phyloP scores from a whole-genome alignment of 2,797 vertebrate genomes.

The Cercopithecus mitis region DNA sequence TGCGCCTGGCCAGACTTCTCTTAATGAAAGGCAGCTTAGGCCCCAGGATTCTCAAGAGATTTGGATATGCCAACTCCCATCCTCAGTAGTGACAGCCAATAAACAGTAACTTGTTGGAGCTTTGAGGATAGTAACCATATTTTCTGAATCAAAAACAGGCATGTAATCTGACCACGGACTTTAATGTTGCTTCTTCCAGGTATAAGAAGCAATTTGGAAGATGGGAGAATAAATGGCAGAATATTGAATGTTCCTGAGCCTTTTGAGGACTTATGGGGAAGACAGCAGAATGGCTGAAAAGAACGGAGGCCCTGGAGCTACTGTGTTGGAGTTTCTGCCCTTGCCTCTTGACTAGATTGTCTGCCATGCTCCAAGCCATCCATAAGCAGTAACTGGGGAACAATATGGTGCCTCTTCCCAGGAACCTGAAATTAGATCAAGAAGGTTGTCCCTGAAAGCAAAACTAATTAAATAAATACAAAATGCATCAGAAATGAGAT shows the following conservation, averaged over 20 bases:
- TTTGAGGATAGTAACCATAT: not conserved
- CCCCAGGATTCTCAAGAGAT: constrained; percentile 22
- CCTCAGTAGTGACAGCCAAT: not conserved
- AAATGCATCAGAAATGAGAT: constrained; percentile 31
- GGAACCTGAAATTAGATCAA: constrained; percentile 30
- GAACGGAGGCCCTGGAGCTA: not conserved
- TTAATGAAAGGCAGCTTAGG: not conserved
- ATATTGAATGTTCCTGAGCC: not conserved
- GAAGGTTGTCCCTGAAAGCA: constrained; percentile 26
- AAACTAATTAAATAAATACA: not conserved
- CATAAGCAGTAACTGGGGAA: not conserved
- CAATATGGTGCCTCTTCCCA: not conserved
- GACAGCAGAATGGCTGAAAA: constrained; percentile 26
- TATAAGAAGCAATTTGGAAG: not conserved
- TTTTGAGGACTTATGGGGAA: not conserved
- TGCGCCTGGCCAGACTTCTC: not conserved
- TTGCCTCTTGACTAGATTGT: not conserved
- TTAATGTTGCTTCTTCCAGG: not conserved
- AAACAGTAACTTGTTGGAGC: not conserved
- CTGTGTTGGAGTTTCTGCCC: not conserved
- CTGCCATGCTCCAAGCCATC: not conserved
- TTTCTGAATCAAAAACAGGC: constrained; percentile 35
- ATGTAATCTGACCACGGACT: constrained; percentile 20
- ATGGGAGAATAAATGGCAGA: constrained; percentile 21
- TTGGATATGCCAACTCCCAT: not conserved